Evolutionary conservation across 2,113 vertebrate species (phyloP).

Genomic region (Leucopsar rothschildi): DNA sequence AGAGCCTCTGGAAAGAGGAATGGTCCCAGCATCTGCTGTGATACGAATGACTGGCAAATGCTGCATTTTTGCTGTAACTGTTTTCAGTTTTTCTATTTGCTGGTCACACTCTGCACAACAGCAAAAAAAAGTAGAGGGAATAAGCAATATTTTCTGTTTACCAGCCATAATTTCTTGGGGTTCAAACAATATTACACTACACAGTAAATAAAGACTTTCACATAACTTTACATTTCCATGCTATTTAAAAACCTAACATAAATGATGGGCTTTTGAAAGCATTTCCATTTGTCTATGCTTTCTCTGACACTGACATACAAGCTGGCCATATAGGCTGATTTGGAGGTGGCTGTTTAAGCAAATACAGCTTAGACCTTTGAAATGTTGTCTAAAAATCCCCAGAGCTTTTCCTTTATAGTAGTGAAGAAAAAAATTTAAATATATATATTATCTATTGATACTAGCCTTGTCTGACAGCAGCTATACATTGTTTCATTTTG

Average conservation of each 20-base stretch:
- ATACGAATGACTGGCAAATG: background rate
- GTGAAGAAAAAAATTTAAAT: background rate
- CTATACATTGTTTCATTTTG: background rate
- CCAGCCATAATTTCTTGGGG: background rate
- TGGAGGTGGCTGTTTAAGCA: background rate
- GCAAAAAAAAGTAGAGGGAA: background rate
- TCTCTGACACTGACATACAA: background rate
- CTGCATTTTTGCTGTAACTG: constrained; percentile 40
- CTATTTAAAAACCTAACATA: background rate
- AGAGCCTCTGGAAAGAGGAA: constrained; percentile 69
- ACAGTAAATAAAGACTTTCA: background rate
- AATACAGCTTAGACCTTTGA: background rate
- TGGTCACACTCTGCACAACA: constrained; percentile 52
- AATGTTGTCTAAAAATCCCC: background rate
- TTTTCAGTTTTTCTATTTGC: constrained; percentile 48
- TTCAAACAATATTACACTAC: background rate
- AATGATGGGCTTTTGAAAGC: background rate
- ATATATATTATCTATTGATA: background rate
- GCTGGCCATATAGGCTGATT: background rate
- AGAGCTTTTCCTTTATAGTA: background rate
- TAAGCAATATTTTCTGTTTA: background rate
- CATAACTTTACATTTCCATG: background rate
- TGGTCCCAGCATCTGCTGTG: constrained; percentile 8
- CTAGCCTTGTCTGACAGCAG: background rate
- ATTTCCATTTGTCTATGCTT: background rate